phyloP scores from a whole-genome alignment of 2,113 vertebrate species.

The Trogon surrucura region DNA sequence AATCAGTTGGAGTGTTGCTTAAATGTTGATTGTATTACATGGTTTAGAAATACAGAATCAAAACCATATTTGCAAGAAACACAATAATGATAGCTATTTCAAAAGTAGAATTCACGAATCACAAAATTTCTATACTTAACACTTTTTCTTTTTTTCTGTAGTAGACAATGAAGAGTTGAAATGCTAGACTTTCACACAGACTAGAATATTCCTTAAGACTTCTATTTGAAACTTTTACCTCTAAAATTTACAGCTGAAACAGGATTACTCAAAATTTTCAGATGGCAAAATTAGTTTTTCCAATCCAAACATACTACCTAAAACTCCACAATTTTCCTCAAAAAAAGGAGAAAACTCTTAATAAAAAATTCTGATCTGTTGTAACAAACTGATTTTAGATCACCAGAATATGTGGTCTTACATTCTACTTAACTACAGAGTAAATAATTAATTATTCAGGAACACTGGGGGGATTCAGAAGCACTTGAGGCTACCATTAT shows the following conservation, averaged over 20 bases:
- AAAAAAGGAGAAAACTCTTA: not conserved
- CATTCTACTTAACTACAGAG: not conserved
- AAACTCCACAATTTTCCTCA: not conserved
- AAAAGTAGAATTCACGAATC: not conserved
- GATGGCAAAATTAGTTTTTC: not conserved
- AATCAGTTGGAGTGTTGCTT: not conserved
- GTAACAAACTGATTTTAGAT: not conserved
- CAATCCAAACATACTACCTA: not conserved
- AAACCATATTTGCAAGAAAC: not conserved
- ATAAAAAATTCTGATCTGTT: not conserved
- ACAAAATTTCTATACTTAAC: not conserved
- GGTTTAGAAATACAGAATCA: not conserved
- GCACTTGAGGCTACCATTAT: not conserved
- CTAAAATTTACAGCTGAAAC: not conserved
- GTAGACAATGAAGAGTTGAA: not conserved
- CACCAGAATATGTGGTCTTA: not conserved
- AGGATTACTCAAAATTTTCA: not conserved
- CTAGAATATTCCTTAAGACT: not conserved
- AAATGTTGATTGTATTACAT: not conserved
- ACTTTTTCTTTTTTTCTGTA: not conserved
- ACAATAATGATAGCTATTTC: not conserved
- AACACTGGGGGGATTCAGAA: not conserved
- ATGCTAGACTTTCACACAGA: not conserved
- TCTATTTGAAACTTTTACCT: not conserved
- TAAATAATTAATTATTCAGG: constrained; percentile 1